These are phyloP conservation scores for Amphimallon solstitiale DNA, from an alignment of 2,888 invertebrate species.

Conservation along the genomic window DNA sequence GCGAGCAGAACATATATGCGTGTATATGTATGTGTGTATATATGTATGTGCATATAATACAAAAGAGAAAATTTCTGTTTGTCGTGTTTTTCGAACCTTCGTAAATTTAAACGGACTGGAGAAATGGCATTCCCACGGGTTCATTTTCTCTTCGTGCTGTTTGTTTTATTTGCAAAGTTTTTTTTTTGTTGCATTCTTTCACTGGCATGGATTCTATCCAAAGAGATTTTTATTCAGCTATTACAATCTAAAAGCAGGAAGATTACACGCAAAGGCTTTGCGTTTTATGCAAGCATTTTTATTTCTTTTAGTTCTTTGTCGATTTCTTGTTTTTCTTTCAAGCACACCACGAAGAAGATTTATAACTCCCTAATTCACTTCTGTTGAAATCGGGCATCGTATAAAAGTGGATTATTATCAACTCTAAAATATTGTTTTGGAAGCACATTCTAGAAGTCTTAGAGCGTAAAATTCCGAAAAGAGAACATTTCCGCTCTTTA, in stretches of 20 bases:
- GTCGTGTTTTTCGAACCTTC: slow-evolving; percentile 4
- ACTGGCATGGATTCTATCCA: slow-evolving; percentile 5
- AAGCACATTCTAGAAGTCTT: too few species aligned
- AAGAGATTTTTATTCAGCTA: slow-evolving; percentile 11
- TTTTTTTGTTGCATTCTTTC: not conserved
- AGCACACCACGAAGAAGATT: not conserved
- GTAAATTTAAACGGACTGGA: slow-evolving; percentile 6
- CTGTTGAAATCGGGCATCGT: not conserved
- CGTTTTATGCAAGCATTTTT: slow-evolving; percentile 1
- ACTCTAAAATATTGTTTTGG: not conserved
- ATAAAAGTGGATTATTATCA: not conserved
- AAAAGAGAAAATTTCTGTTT: not conserved
- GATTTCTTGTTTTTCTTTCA: not conserved
- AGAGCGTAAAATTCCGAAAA: too few species aligned
- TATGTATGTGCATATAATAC: too few species aligned
- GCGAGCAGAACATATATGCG: too few species aligned
- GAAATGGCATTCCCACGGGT: slow-evolving; percentile 2
- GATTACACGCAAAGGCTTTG: slow-evolving; percentile 10
- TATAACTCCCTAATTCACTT: not conserved
- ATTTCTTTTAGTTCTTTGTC: not conserved
- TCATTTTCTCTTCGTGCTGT: not conserved
- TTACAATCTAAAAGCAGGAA: slow-evolving; percentile 17
- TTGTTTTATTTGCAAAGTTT: not conserved
- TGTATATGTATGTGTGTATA: too few species aligned
- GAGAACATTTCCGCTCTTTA: too few species aligned